phyloP scores from a whole-genome alignment of 2,888 invertebrate genomes.

The Liopterus haemorrhoidalis region DNA sequence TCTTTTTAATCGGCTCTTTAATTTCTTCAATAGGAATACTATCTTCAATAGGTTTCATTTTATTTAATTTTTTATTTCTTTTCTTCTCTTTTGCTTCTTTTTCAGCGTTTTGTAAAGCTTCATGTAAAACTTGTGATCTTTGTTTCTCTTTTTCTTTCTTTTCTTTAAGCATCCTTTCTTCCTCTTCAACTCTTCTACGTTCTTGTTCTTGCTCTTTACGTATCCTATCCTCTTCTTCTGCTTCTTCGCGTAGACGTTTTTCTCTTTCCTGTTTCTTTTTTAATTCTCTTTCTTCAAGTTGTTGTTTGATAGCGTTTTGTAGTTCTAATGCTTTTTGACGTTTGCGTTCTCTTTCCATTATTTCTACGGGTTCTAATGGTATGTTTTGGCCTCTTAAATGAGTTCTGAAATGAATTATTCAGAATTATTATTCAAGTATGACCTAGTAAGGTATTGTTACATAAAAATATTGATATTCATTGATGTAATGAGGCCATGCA shows the following conservation, averaged over 20 bases:
- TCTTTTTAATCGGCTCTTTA: conserved; percentile 16
- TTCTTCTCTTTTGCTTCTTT: conserved; percentile 61
- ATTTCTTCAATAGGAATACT: conserved; percentile 22
- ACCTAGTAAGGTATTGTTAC: too few species aligned
- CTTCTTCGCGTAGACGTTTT: conserved; percentile 66
- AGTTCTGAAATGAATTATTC: conserved; percentile 53
- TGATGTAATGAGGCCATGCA: too few species aligned
- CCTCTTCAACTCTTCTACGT: conserved; percentile 62
- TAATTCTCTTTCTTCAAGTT: conserved; percentile 76
- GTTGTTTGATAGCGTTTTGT: conserved; percentile 78
- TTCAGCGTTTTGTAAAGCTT: conserved; percentile 69
- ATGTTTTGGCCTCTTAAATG: conserved; percentile 82
- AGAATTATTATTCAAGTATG: too few species aligned
- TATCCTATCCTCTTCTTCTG: conserved; percentile 72
- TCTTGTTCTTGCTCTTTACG: conserved; percentile 68
- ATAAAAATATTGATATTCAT: too few species aligned
- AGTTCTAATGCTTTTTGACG: conserved; percentile 78
- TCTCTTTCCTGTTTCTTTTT: conserved; percentile 71
- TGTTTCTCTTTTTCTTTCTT: conserved; percentile 66
- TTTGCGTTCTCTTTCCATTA: conserved; percentile 75
- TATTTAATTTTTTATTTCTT: conserved; percentile 21
- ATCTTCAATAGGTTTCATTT: conserved; percentile 26
- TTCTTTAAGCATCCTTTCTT: conserved; percentile 59
- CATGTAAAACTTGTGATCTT: conserved; percentile 68
- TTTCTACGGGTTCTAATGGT: conserved; percentile 70